Base-by-base conservation (phyloP, 2,888 invertebrate genomes). In the Ypsolopha scabrella region DNA sequence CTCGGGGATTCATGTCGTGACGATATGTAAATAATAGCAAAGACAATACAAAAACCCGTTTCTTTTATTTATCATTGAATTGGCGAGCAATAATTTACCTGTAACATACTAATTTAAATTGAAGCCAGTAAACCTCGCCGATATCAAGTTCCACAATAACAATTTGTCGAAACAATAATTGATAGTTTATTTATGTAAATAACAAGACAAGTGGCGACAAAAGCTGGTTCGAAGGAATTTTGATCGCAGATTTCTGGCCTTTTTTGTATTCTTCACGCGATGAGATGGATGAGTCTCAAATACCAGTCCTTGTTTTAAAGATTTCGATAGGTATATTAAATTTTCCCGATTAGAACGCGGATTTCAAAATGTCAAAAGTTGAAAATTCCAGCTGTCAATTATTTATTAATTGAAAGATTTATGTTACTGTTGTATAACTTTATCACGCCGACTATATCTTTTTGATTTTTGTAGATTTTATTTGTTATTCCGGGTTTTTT, bases 81-180 rank as follows among this genome's bases (percentile, higher is more conserved):
- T 37, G 7, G 6, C 47, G 7, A 14, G 37, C 14, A 9, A 47
- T 47, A 47, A 47, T 33, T 47, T 47, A 37, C 14, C 6, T 3
- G 36, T 37, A 47, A 47, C 37, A 39, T 53, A 75, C 76, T 70
- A 72, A 76, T 77, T 69, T 70, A 59, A 60, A 68, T 70, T 70
- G 73, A 72, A 67, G 68, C 77, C 69, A 77, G 78, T 72, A 68
- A 68, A 62, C 56, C 50, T 63, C 65, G 69, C 70, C 60, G 59
- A 61, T 69, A 68, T 67, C 63, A 60, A 58, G 64, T 63, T 67
- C 61, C 65, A 64, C 62, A 74, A 80, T 78, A 80, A 73, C 75
- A 73, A 83, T 82, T 83, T 81, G 82, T 81, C 80, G 72, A 74
- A 75, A 74, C 66, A 69, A 67, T 76, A 80, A 85, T 82, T 79